phyloP scores from a whole-genome alignment of 2,113 vertebrate genomes.

The Perca fluviatilis region DNA sequence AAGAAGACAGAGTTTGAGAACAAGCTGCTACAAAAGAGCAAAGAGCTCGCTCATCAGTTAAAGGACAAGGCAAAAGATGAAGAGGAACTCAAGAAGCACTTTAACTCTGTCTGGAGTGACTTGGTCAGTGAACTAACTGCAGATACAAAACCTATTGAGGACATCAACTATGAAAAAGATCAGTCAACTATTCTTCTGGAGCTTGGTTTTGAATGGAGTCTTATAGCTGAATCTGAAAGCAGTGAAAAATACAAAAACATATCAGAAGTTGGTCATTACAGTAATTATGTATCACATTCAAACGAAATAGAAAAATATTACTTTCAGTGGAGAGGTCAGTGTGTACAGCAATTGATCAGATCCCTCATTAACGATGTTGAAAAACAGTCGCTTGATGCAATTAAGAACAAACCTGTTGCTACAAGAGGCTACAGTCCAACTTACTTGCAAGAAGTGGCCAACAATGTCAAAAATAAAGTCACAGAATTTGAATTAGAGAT shows the following conservation, averaged over 20 bases:
- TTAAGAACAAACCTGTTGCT: no score
- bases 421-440: no score
- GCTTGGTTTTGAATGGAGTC: neutral
- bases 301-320: no score
- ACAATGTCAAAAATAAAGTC: no score
- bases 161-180: slow-evolving; percentile 23
- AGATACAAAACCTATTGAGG: slow-evolving; percentile 19
- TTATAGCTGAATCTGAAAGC: neutral
- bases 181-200: fast-evolving
- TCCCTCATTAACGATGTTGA: neutral
- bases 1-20: slow-evolving; percentile 44
- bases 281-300: neutral
- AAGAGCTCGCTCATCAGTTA: slow-evolving; percentile 47
- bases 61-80: slow-evolving; percentile 30
- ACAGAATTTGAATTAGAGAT: no score
- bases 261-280: slow-evolving; percentile 5
- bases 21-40: slow-evolving; percentile 46
- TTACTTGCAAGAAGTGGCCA: no score
- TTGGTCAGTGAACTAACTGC: slow-evolving; percentile 25
- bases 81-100: slow-evolving; percentile 24
- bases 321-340: no score
- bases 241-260: neutral
- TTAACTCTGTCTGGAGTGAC: slow-evolving; percentile 11
- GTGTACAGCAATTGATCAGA: neutral
- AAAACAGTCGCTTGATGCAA: no score